Conservation (phyloP, 2,113 vertebrate species). For the Pollimyrus isidori region DNA sequence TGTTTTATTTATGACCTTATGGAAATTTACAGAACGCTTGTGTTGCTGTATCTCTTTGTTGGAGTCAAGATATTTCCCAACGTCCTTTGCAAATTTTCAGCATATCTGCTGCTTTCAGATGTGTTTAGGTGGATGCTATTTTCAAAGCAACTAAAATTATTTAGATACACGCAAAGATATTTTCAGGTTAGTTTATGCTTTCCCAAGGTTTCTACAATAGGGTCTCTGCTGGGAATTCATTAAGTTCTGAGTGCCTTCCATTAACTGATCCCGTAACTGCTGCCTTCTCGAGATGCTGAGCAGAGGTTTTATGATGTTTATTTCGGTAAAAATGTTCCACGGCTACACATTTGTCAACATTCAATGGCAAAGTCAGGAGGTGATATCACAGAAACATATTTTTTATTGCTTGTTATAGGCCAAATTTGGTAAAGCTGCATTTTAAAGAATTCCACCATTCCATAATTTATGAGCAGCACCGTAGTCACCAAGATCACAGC, state of each 20-base stretch:
- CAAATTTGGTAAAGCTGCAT: not conserved
- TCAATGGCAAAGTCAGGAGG: conserved; percentile 27
- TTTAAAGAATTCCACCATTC: not conserved
- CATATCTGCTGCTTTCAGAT: not conserved
- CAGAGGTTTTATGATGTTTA: not conserved
- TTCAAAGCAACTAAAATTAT: not conserved
- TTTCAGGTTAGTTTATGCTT: not conserved
- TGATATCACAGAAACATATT: conserved; percentile 25
- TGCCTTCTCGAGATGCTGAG: not conserved
- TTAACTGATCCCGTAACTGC: not conserved
- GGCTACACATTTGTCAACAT: not conserved
- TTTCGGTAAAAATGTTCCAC: not conserved
- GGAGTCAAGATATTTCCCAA: not conserved
- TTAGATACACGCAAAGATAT: not conserved
- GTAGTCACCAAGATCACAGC: conserved; percentile 14
- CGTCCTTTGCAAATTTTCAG: not conserved
- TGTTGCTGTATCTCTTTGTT: not conserved
- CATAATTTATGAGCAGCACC: not conserved
- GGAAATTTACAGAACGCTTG: not conserved
- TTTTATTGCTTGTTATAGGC: conserved; percentile 14
- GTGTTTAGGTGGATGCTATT: not conserved
- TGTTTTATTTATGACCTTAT: not conserved
- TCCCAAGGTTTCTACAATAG: not conserved
- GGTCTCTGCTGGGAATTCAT: not conserved
- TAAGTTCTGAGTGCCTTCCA: not conserved